Evolutionary conservation across 2,888 invertebrate species (phyloP).

Genomic region (Agonopterix alstromeriana): DNA sequence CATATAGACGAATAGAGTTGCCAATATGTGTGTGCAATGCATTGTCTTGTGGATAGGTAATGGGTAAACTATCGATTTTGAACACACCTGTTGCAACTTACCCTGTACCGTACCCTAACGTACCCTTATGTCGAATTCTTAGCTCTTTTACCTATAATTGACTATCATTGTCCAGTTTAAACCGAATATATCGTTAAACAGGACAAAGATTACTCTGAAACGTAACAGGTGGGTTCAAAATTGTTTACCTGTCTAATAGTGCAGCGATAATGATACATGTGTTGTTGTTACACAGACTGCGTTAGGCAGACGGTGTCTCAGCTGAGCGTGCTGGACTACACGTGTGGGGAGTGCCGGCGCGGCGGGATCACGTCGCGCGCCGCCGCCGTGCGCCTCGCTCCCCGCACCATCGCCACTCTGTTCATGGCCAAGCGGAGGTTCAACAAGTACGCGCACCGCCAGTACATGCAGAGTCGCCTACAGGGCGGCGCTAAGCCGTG

Average conservation of each 20-base stretch:
- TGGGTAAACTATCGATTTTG: constrained; percentile 3
- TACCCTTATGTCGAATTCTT: no score
- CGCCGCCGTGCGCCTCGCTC: constrained; percentile 65
- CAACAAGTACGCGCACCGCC: constrained; percentile 73
- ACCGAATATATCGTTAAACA: no score
- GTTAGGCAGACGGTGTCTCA: constrained; percentile 58
- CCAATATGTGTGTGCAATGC: constrained; percentile 50
- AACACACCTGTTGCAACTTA: no score
- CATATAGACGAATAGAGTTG: constrained; percentile 23
- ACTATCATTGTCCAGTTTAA: no score
- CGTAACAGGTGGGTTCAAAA: no score
- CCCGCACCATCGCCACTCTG: constrained; percentile 69
- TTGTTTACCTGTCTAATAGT: no score
- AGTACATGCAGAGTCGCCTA: constrained; percentile 53
- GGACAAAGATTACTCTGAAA: no score
- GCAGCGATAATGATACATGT: background rate
- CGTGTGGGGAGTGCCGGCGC: constrained; percentile 69
- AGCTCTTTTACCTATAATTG: no score
- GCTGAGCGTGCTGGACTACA: constrained; percentile 69
- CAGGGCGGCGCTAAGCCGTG: constrained; percentile 11
- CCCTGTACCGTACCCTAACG: no score
- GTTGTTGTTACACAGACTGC: constrained; percentile 52
- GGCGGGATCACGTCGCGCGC: constrained; percentile 71
- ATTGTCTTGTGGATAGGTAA: constrained; percentile 30
- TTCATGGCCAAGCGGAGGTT: constrained; percentile 74